Evolutionary conservation across 2,797 vertebrate genomes (phyloP).

Genomic region (Chrosomus eos): DNA sequence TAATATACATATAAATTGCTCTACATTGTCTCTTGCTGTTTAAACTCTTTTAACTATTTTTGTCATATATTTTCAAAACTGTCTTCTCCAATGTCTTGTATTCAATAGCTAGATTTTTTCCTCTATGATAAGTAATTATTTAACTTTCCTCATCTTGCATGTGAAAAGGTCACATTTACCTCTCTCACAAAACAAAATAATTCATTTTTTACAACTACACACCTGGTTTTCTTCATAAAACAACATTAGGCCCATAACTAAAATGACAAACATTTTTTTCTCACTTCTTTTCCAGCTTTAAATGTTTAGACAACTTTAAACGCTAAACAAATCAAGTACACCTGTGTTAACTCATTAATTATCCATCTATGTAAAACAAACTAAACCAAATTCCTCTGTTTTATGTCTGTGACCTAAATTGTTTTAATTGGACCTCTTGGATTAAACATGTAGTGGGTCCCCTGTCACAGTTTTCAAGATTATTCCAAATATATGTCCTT

Average conservation of each 20-base stretch:
- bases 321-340: neutral
- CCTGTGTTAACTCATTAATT: conserved; percentile 6
- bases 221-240: neutral
- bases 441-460: neutral
- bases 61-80: neutral
- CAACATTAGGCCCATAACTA: too few species aligned
- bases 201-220: neutral
- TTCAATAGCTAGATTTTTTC: too few species aligned
- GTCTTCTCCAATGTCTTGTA: too few species aligned
- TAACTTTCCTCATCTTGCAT: too few species aligned
- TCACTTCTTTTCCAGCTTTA: neutral
- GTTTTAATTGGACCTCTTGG: conserved; percentile 10
- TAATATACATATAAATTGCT: neutral
- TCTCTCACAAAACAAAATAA: neutral
- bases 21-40: neutral
- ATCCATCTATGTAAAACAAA: neutral
- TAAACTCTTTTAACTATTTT: neutral
- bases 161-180: neutral
- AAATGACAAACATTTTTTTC: neutral
- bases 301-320: conserved; percentile 11
- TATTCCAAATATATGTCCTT: conserved; percentile 21
- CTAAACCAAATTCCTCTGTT: conserved; percentile 1
- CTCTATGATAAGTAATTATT: too few species aligned
- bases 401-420: conserved; percentile 11
- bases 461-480: conserved; percentile 1